Percentiles rank a stretch among this genome's conserved stretches.
phyloP scores from a whole-genome alignment of 2,888 invertebrate genomes.

The Fragum sueziense region DNA sequence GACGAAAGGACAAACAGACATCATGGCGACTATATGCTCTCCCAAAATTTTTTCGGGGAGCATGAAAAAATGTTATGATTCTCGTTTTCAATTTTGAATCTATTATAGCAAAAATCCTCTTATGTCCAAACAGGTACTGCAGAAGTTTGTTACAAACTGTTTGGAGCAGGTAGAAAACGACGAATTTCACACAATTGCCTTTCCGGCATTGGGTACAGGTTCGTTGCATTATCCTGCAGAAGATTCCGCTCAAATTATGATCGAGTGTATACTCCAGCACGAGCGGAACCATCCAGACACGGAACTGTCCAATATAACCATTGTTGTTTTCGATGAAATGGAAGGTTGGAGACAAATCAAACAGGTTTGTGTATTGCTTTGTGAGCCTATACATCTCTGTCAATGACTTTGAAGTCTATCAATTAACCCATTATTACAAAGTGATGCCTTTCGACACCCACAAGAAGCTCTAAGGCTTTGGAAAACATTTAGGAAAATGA shows the following conservation, averaged over 20 bases:
- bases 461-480: too few relatives aligned
- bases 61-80: too few relatives aligned
- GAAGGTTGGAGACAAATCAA: neutral
- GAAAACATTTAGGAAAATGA: neutral
- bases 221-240: slow-evolving; percentile 67
- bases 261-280: slow-evolving; percentile 43
- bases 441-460: neutral
- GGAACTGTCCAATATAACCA: slow-evolving; percentile 30
- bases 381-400: too few relatives aligned
- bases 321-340: slow-evolving; percentile 36
- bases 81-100: neutral
- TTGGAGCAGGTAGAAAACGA: slow-evolving; percentile 23
- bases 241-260: slow-evolving; percentile 45
- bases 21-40: too few relatives aligned
- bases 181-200: slow-evolving; percentile 62
- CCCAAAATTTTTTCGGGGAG: too few relatives aligned
- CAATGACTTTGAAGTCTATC: too few relatives aligned
- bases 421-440: neutral
- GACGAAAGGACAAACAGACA: too few relatives aligned
- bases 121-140: slow-evolving; percentile 38
- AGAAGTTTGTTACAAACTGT: slow-evolving; percentile 30
- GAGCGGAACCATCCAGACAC: slow-evolving; percentile 32
- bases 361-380: too few relatives aligned
- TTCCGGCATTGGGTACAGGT: slow-evolving; percentile 75
- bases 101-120: neutral